Conservation (phyloP, 1,140 invertebrate genomes). For the Lasaia peninsularis region DNA sequence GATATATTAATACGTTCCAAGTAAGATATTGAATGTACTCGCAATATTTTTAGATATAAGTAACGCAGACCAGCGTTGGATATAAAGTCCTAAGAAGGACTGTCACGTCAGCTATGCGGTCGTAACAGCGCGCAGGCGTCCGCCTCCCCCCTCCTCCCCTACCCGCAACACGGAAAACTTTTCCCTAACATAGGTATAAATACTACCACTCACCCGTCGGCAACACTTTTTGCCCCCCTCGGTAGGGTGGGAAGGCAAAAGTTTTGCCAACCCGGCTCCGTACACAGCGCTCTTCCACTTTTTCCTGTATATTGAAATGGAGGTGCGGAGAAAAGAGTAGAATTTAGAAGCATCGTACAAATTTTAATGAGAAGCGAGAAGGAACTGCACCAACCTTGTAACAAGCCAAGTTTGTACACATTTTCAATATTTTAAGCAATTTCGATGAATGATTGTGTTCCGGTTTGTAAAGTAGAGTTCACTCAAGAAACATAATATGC, state of each 20-base stretch:
- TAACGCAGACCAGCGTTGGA: conserved; percentile 31
- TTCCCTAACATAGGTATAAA: conserved; percentile 73
- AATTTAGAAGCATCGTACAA: conserved; percentile 75
- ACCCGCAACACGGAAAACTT: conserved; percentile 76
- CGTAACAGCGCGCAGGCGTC: conserved; percentile 56
- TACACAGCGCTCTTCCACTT: conserved; percentile 75
- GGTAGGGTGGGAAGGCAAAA: conserved; percentile 65
- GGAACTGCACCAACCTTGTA: conserved; percentile 13
- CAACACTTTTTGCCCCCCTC: conserved; percentile 73
- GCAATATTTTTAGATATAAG: conserved; percentile 19
- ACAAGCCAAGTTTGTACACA: conserved; percentile 7
- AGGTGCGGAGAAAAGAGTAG: conserved; percentile 76
- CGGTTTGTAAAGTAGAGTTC: no score
- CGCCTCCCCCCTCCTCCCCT: conserved; percentile 46
- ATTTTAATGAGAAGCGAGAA: conserved; percentile 74
- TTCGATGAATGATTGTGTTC: not conserved
- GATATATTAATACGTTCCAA: not conserved
- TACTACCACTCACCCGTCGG: conserved; percentile 66
- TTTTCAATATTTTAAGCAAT: not conserved
- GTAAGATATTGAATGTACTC: not conserved
- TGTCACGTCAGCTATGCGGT: conserved; percentile 61
- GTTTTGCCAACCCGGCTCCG: conserved; percentile 67
- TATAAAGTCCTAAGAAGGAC: conserved; percentile 56
- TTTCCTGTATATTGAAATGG: conserved; percentile 77
- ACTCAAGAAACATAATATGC: no score